Evolutionary conservation across 2,113 vertebrate species (phyloP).

Genomic region (Tiliqua scincoides): DNA sequence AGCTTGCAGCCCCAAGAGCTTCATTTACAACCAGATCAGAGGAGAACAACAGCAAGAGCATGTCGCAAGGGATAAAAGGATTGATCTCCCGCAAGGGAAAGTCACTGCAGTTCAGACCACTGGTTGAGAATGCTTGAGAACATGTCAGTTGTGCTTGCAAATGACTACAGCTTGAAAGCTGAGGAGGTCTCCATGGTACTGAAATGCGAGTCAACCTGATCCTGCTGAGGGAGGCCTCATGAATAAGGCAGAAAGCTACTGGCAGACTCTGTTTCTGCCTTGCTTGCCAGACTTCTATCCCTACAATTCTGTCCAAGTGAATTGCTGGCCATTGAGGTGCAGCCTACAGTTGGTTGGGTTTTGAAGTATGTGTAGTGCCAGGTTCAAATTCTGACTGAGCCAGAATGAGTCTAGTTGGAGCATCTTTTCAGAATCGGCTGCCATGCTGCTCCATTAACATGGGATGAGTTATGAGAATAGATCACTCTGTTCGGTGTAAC

Average conservation of each 20-base stretch:
- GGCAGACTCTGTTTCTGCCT: not conserved
- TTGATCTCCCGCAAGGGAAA: not conserved
- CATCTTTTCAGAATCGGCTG: not conserved
- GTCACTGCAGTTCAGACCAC: not conserved
- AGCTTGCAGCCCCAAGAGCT: not conserved
- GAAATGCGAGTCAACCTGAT: not conserved
- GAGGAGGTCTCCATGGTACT: not conserved
- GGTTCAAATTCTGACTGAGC: not conserved
- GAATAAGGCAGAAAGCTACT: not conserved
- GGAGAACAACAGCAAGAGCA: not conserved
- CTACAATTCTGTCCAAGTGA: not conserved
- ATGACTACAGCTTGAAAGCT: not conserved
- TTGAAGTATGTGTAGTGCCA: not conserved
- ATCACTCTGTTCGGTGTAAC: too few relatives aligned
- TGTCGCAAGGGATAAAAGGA: not conserved
- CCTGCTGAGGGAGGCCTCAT: not conserved
- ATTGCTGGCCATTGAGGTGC: not conserved
- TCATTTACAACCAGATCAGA: not conserved
- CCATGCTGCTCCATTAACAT: not conserved
- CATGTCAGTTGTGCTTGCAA: not conserved
- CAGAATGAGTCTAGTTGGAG: not conserved
- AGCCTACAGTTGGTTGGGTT: not conserved
- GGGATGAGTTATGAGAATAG: too few relatives aligned
- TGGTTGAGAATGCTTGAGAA: not conserved
- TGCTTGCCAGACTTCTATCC: not conserved